phyloP scores from a whole-genome alignment of 2,797 vertebrate species.

The Anableps anableps region DNA sequence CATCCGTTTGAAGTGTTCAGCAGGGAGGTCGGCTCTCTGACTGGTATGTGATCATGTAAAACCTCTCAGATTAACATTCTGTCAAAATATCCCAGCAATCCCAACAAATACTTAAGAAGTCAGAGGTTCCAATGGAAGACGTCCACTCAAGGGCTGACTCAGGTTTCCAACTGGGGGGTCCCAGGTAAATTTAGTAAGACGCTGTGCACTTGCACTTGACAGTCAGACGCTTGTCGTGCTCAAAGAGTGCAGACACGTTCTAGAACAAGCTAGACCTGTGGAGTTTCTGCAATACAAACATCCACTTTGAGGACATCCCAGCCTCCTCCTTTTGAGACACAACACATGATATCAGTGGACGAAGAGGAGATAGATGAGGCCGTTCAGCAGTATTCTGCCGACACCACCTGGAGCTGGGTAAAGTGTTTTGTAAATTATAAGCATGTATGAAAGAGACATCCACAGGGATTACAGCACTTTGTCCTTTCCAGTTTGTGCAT shows the following conservation, averaged over 20 bases:
- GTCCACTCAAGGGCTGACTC: slow-evolving; percentile 56
- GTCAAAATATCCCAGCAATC: slow-evolving; percentile 33
- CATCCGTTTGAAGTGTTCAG: neutral
- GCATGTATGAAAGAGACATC: slow-evolving; percentile 23
- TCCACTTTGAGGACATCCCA: neutral
- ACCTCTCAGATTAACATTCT: slow-evolving; percentile 28
- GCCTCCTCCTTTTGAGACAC: slow-evolving; percentile 48
- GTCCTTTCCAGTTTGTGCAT: slow-evolving; percentile 24
- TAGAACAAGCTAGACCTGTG: neutral
- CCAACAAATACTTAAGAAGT: slow-evolving; percentile 67
- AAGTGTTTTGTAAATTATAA: slow-evolving; percentile 43
- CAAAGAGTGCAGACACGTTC: slow-evolving; percentile 35
- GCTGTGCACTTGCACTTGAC: slow-evolving; percentile 42
- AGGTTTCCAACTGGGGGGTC: slow-evolving; percentile 62
- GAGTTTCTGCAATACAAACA: slow-evolving; percentile 7
- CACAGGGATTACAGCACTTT: slow-evolving; percentile 7
- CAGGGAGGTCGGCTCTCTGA: slow-evolving; percentile 5
- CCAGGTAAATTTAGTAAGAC: slow-evolving; percentile 75
- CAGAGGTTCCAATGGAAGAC: slow-evolving; percentile 57
- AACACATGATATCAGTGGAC: slow-evolving; percentile 72
- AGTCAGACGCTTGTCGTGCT: slow-evolving; percentile 61
- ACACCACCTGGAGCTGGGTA: slow-evolving; percentile 84
- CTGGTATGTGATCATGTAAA: slow-evolving; percentile 12
- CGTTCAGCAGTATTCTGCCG: slow-evolving; percentile 52
- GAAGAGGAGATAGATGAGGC: slow-evolving; percentile 69